Percentiles rank a stretch among this genome's conserved stretches.
Conservation (phyloP, 2,113 vertebrate species). For the Tupaia tana region DNA sequence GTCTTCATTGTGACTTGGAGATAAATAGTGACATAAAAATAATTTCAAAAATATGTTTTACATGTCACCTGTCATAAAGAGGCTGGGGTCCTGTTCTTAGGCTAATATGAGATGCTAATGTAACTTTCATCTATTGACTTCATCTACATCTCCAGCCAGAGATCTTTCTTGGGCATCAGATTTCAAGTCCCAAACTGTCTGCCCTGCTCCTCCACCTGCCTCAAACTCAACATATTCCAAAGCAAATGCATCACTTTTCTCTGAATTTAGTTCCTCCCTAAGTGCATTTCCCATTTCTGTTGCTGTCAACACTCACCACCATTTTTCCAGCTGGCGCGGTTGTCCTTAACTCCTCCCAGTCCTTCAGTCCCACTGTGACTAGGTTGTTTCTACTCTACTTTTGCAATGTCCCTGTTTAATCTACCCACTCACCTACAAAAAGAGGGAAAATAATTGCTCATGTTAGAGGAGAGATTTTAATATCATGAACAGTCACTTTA, state of each 20-base stretch:
- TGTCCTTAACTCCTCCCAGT: background rate
- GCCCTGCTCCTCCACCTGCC: background rate
- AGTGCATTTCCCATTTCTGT: background rate
- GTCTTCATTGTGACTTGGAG: background rate
- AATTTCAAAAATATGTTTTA: constrained; percentile 17
- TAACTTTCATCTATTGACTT: background rate
- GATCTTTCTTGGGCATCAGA: background rate
- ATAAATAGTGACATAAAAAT: constrained; percentile 10
- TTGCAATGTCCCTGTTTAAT: background rate
- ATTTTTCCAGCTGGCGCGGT: background rate
- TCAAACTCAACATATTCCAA: background rate
- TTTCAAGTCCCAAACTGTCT: background rate
- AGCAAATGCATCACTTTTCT: background rate
- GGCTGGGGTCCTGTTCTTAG: background rate
- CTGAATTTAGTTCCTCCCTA: background rate
- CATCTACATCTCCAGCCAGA: background rate
- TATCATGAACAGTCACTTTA: background rate
- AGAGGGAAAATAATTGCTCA: background rate
- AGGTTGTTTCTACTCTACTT: background rate
- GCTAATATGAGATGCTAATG: background rate
- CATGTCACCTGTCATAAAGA: background rate
- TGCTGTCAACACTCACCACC: background rate
- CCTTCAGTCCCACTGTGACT: background rate
- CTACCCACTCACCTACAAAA: background rate
- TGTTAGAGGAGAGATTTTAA: background rate